Base-by-base conservation (phyloP, 2,888 invertebrate genomes). In the Callosobruchus maculatus region DNA sequence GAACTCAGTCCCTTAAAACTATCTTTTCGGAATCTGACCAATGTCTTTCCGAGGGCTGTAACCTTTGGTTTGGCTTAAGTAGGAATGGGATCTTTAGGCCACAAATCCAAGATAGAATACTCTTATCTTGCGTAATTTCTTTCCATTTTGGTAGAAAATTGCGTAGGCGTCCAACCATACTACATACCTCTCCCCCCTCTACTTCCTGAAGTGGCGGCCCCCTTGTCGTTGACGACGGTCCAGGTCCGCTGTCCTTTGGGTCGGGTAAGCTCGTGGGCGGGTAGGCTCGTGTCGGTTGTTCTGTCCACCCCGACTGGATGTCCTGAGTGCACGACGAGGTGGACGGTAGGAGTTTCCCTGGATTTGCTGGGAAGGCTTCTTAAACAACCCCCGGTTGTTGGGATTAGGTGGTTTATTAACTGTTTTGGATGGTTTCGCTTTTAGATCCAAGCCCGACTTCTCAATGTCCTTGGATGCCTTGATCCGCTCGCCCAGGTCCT, bases 271-370 rank as follows among this genome's bases (percentile, higher is more conserved):
- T 22, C 22, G 4, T n/a, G 4, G 70, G 22, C 22, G 20, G 22
- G 69, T 21, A 69, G 69, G 21, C 69, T 22, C 22, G 69, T 69
- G 21, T 22, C 22, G 21, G 22, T n/a, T 21, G 22, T 18, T 20
- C 22, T 30, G 76, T 73, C 74, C 74, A 74, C 74, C 49, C 21
- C 70, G 76, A 73, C 71, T 68, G 72, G 22, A 5, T 76, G 72
- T 72, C 72, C 68, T 67, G 67, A 68, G 26, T 30, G 31, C 5
- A 30, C 70, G 73, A 70, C 74, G 76, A 74, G 74, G 74, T 74
- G 76, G 76, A 74, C 76, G 71, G 30, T 69, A 21, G 20, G 22
- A 76, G 76, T 76, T 76, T 74, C 70, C 22, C 67, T 67, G 67
- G 30, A 68, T 26, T 49, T 68, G 30, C 18, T 30, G 22, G 49